Base-by-base conservation (phyloP, 37 sponge, comb jelly and placozoan species). In the Tethya wilhelma region DNA sequence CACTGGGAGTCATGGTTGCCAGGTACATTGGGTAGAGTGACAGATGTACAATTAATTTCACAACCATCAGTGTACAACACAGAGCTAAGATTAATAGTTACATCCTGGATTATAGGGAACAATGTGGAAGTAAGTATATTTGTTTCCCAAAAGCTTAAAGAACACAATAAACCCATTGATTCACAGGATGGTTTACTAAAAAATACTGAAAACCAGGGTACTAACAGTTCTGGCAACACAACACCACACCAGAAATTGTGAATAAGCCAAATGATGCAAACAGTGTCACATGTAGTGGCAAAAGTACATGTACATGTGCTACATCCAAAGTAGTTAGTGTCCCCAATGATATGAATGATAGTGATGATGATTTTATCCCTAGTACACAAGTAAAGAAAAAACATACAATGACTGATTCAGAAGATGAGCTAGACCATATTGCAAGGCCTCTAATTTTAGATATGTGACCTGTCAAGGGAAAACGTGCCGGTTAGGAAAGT, bases 371-470 rank as follows among this genome's bases (percentile, higher is more conserved):
- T 49, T 49, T 49, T 49, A 14, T 49, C 14, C 53, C 53, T 14
- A 49, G 53, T 49, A 19, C 14, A 9, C 9, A 49, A 14, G 14
- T 9, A 49, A 49, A 19, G 53, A 49, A 14, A 9, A 49, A 49
- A 14, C 63, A 62, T 8, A 17, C 23, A 62, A 25, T 26, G 7
- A 62, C 23, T 62, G 63, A 62, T 23, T 62, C 63, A 26, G 63
- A 62, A 26, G 63, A 62, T 62, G 63, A 62, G 28, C 8, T 62
- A 62, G 29, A 26, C 7, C 9, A 62, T 7, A 23, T n/a, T 62
- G 63, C 7, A n/a, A 62, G 28, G 63, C 63, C 63, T 8, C 63
- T 62, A 62, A 62, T 62, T 62, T 62, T 62, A 62, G n/a, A n/a
- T n/a, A n/a, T n/a, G n/a, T n/a, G n/a, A n/a, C n/a, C n/a, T n/a